Conservation (phyloP, 1,140 invertebrate species). For the Lordiphosa clarofinis region DNA sequence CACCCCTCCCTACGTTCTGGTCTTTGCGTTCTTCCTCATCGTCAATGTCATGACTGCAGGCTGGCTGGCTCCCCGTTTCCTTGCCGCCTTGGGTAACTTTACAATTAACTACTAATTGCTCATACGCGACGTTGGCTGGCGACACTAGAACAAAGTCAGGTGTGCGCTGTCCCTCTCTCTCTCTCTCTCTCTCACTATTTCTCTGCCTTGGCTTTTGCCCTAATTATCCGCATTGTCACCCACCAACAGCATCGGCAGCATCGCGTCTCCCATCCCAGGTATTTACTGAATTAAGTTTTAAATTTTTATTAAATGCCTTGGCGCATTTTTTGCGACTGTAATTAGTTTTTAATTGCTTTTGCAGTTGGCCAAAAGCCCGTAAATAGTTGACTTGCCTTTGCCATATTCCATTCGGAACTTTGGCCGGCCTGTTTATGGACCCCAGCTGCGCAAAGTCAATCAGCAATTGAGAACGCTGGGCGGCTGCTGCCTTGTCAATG, state of each 20-base stretch:
- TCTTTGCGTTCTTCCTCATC: conserved; percentile 16
- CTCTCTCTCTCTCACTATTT: neutral
- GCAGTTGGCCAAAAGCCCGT: conserved; percentile 12
- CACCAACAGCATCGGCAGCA: conserved; percentile 3
- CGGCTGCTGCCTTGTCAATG: conserved; percentile 1
- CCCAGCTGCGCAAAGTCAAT: conserved; percentile 40
- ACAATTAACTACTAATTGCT: conserved; percentile 77
- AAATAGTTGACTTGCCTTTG: conserved; percentile 46
- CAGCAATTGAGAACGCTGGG: conserved; percentile 31
- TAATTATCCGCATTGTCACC: conserved; percentile 67
- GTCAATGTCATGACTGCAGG: conserved; percentile 68
- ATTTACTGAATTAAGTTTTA: conserved; percentile 76
- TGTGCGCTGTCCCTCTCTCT: conserved; percentile 17
- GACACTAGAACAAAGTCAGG: conserved; percentile 59
- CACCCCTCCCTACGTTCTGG: neutral
- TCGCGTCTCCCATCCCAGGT: conserved; percentile 9
- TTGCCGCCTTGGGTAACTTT: conserved; percentile 56
- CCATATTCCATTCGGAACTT: conserved; percentile 28
- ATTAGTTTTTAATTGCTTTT: conserved; percentile 77
- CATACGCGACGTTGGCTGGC: conserved; percentile 67
- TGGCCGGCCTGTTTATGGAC: conserved; percentile 11
- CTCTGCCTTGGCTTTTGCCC: conserved; percentile 25
- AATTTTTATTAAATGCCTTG: conserved; percentile 73
- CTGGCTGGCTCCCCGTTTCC: conserved; percentile 26
- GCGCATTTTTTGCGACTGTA: conserved; percentile 65